Evolutionary conservation across 2,113 vertebrate genomes (phyloP).

Genomic region (Synchiropus splendidus): DNA sequence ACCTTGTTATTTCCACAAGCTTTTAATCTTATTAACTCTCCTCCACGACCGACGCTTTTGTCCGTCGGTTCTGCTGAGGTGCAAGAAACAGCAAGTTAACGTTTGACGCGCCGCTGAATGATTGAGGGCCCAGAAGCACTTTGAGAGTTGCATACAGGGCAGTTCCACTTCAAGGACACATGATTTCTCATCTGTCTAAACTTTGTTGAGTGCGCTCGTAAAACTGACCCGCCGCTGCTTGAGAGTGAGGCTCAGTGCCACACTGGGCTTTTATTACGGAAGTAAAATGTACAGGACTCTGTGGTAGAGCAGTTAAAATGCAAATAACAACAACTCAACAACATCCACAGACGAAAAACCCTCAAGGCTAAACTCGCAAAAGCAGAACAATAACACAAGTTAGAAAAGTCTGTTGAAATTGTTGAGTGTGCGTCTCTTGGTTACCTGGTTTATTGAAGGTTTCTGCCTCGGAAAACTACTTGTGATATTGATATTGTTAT

Average conservation of each 20-base stretch:
- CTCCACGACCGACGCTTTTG: conserved; percentile 2
- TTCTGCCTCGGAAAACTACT: too few species aligned
- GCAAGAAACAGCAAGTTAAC: conserved; percentile 22
- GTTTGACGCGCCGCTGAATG: conserved; percentile 19
- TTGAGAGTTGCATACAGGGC: conserved; percentile 25
- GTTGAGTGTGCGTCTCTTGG: too few species aligned
- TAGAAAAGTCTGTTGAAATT: too few species aligned
- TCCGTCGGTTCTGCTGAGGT: conserved; percentile 27
- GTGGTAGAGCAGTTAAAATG: too few species aligned
- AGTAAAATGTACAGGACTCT: too few species aligned
- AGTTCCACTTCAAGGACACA: conserved; percentile 28
- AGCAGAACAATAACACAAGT: too few species aligned
- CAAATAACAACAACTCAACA: too few species aligned
- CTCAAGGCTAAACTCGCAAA: too few species aligned
- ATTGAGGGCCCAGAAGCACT: conserved; percentile 9
- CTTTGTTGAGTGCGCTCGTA: conserved; percentile 37
- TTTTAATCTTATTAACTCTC: conserved; percentile 38
- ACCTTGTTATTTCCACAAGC: conserved; percentile 38
- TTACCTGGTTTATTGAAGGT: too few species aligned
- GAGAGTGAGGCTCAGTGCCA: conserved; percentile 27
- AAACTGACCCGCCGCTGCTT: conserved; percentile 46
- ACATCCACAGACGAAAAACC: too few species aligned
- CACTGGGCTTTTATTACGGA: too few species aligned
- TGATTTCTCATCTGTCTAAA: conserved; percentile 47
- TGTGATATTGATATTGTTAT: too few species aligned